A percentile compares a stretch with the other conserved stretches of the same genome.
Conservation (phyloP, 2,113 vertebrate species). For the Myrmecophaga tridactyla region DNA sequence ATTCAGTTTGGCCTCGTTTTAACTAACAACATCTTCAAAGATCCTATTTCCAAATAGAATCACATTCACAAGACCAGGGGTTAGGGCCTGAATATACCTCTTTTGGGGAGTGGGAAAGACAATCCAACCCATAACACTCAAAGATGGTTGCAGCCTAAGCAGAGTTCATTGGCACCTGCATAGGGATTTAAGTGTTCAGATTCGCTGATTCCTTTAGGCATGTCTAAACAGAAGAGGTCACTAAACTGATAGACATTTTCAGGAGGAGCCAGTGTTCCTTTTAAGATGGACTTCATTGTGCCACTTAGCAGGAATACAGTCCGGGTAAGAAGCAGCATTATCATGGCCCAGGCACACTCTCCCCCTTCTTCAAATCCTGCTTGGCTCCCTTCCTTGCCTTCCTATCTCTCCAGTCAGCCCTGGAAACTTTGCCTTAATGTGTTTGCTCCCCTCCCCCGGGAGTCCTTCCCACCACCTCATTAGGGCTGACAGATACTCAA, state of each 20-base stretch:
- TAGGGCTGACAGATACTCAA: neutral
- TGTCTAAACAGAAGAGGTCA: neutral
- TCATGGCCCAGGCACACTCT: neutral
- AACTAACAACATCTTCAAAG: too few species aligned
- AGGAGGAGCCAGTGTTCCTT: neutral
- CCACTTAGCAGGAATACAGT: too few species aligned
- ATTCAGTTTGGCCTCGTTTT: too few species aligned
- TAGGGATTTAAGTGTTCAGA: neutral
- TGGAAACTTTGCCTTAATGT: neutral
- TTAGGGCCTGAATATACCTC: too few species aligned
- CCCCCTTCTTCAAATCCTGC: neutral
- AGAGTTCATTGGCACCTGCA: neutral
- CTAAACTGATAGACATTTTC: neutral
- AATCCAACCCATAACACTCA: too few species aligned
- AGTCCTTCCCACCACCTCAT: neutral
- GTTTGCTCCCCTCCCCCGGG: neutral
- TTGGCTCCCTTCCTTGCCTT: neutral
- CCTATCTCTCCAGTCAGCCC: neutral
- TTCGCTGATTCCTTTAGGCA: neutral
- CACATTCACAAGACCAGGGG: too few species aligned
- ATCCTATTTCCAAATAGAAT: too few species aligned
- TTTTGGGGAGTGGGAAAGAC: too few species aligned
- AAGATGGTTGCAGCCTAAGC: neutral
- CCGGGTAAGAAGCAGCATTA: neutral
- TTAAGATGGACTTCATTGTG: too few species aligned